These are phyloP conservation scores for Altica lythri DNA, from an alignment of 2,888 invertebrate genomes.

Conservation along the genomic window DNA sequence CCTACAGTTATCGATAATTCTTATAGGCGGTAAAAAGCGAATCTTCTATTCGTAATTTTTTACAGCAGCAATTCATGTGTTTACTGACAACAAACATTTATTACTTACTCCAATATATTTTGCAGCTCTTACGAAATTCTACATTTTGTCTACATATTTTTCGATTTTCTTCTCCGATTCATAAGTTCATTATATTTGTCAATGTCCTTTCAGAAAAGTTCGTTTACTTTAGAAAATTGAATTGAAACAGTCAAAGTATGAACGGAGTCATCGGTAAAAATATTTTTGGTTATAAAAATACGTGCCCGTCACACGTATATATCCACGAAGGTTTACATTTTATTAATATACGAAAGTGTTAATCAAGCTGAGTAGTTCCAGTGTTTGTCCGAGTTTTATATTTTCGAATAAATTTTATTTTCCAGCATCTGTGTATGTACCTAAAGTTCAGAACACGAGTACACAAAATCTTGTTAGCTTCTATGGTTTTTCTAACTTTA, in stretches of 20 bases:
- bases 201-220: slow-evolving; percentile 26
- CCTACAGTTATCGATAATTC: no score
- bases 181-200: slow-evolving; percentile 28
- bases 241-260: slow-evolving; percentile 30
- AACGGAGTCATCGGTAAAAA: slow-evolving; percentile 23
- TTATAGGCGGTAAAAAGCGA: no score
- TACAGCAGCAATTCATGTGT: no score
- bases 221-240: slow-evolving; percentile 48
- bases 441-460: slow-evolving; percentile 1
- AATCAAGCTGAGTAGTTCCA: slow-evolving; percentile 27
- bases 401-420: slow-evolving; percentile 23
- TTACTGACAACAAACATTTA: no score
- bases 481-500: no score
- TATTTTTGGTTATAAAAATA: slow-evolving; percentile 30
- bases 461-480: slow-evolving; percentile 11
- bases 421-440: slow-evolving; percentile 3
- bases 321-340: slow-evolving; percentile 21
- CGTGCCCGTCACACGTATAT: slow-evolving; percentile 6
- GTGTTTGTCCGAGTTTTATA: slow-evolving; percentile 26
- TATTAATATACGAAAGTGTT: slow-evolving; percentile 22
- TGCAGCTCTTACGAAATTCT: no score
- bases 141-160: no score
- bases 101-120: no score
- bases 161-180: no score
- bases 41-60: no score